phyloP scores from a whole-genome alignment of 1,140 invertebrate species.

The Drosophila miranda region DNA sequence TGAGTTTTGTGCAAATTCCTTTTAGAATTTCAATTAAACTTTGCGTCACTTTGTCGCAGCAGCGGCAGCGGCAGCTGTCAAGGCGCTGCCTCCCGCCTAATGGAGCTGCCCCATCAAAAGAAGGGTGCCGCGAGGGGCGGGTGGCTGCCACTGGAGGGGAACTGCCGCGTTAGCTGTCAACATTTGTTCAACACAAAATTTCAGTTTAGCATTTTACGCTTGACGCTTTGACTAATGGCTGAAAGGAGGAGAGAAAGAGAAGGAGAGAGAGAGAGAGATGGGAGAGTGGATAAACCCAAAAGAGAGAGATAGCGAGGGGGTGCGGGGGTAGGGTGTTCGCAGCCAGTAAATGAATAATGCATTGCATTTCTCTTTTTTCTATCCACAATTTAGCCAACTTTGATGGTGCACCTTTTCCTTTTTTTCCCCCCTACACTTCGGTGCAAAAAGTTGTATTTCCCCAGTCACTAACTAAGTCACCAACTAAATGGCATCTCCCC shows the following conservation, averaged over 20 bases:
- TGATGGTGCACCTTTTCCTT: constrained; percentile 6
- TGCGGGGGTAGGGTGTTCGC: not conserved
- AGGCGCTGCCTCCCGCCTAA: constrained; percentile 41
- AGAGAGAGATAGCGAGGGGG: not conserved
- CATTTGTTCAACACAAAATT: constrained; percentile 77
- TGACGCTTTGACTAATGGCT: constrained; percentile 71
- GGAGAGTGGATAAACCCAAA: not conserved
- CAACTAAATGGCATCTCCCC: constrained; percentile 29
- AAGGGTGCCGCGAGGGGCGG: too few relatives aligned
- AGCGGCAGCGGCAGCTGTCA: constrained; percentile 63
- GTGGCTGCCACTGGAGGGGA: not conserved
- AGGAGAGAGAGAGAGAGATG: not conserved
- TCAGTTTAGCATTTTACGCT: constrained; percentile 78
- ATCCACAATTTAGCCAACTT: constrained; percentile 70
- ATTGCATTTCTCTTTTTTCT: constrained; percentile 20
- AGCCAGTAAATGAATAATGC: constrained; percentile 68
- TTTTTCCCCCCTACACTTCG: not conserved
- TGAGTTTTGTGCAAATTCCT: constrained; percentile 52
- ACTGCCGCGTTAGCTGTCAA: constrained; percentile 62
- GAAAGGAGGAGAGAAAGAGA: constrained; percentile 2
- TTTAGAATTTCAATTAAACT: constrained; percentile 77
- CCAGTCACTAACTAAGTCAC: constrained; percentile 45
- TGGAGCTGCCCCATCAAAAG: constrained; percentile 38
- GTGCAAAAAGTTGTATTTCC: constrained; percentile 48
- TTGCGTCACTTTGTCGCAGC: constrained; percentile 70